A percentile compares a stretch with the other conserved stretches of the same genome.
These are phyloP conservation scores for Formica exsecta DNA, from an alignment of 1,140 invertebrate species.

Conservation along the genomic window DNA sequence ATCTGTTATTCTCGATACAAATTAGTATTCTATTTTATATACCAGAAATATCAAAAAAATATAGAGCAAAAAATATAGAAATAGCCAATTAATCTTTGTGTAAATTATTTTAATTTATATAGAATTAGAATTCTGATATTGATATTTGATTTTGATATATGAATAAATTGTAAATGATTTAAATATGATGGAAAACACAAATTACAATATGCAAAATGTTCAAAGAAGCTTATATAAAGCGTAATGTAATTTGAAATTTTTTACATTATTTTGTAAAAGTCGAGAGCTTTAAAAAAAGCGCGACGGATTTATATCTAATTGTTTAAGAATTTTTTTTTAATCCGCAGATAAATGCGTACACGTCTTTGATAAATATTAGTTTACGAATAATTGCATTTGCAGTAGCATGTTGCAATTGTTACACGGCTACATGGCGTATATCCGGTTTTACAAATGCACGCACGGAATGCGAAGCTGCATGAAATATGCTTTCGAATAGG, in stretches of 20 bases:
- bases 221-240: background rate
- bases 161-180: background rate
- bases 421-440: conserved; percentile 44
- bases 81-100: background rate
- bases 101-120: background rate
- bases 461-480: conserved; percentile 35
- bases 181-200: background rate
- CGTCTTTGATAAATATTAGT: conserved; percentile 72
- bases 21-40: background rate
- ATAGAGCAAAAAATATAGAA: background rate
- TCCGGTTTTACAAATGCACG: conserved; percentile 56
- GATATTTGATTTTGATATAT: too few species aligned
- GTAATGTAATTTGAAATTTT: background rate
- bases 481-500: conserved; percentile 55
- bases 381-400: conserved; percentile 71
- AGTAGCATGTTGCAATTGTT: conserved; percentile 62
- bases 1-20: background rate
- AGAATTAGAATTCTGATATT: background rate
- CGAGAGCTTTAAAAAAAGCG: background rate
- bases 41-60: background rate
- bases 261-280: background rate
- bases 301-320: background rate
- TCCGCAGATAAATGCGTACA: conserved; percentile 35
- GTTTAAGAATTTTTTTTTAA: background rate
- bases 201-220: background rate